Base-by-base conservation (phyloP, 2,113 vertebrate species). In the Gavia stellata region DNA sequence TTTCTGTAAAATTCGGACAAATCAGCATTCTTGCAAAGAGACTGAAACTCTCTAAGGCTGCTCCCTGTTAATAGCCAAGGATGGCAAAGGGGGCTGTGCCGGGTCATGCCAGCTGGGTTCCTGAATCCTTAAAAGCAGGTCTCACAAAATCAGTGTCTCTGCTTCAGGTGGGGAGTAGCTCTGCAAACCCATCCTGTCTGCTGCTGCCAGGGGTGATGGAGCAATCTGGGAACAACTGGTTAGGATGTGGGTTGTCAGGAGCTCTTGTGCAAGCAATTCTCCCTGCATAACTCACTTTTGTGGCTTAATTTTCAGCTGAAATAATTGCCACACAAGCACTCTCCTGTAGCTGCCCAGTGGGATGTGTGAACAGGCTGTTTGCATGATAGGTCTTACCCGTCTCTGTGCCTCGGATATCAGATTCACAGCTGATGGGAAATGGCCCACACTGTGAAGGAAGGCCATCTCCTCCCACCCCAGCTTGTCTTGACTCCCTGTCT, bases 101-200 rank as follows among this genome's bases (percentile, higher is more conserved):
- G 38, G 28, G 5, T 45, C 0, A 0, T 75, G 23, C 49, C 50
- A 14, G 17, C 8, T 45, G 49, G 5, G 5, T 40, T 73, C 63
- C 66, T 21, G 19, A 25, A 25, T 47, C 52, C 40, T 53, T 70
- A 26, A 38, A 56, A 66, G 16, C 50, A 31, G 31, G 31, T 50
- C 26, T 14, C 14, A 15, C n/a, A 34, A 68, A 53, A 33, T 29
- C 63, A 14, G 19, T 24, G 44, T 31, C 72, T 56, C 61, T 67
- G 36, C 49, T 61, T 31, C 40, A 59, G 26, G 18, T 78, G 21
- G 29, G 44, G 44, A 33, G 11, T 20, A 71, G 8, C 52, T 36
- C 9, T 28, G 66, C 14, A 18, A 52, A 91, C 9, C 71, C 8
- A 7, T 10, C 52, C 58, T 21, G 20, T 15, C 59, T 56, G 66